Evolutionary conservation across 2,113 vertebrate species (phyloP).

Genomic region (Nycticorax nycticorax): DNA sequence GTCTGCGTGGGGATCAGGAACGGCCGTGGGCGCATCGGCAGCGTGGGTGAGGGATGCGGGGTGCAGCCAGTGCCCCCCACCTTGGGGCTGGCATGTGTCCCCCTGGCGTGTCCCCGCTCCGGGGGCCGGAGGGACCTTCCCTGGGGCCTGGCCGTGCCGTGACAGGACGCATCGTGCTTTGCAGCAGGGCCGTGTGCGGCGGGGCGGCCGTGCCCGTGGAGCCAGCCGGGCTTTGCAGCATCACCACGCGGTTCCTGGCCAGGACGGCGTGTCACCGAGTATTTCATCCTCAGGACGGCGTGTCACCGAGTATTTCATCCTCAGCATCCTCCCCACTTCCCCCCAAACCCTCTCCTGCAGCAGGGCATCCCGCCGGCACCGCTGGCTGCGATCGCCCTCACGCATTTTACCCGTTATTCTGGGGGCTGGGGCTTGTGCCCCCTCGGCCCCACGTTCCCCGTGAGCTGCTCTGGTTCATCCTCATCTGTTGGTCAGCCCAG

Average conservation of each 20-base stretch:
- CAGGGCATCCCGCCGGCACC: fast-evolving
- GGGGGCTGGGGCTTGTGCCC: fast-evolving
- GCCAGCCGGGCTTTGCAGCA: neutral
- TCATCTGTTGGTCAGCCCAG: neutral
- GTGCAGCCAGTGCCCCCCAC: neutral
- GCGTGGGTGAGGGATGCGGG: neutral
- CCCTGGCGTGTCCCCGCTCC: fast-evolving
- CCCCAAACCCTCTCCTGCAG: neutral
- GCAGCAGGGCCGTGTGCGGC: neutral
- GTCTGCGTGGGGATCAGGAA: fast-evolving
- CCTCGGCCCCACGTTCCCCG: fast-evolving
- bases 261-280: fast-evolving
- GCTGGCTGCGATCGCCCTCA: fast-evolving
- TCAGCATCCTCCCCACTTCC: fast-evolving
- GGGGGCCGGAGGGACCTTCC: neutral
- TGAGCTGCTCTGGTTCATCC: fast-evolving
- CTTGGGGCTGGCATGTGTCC: fast-evolving
- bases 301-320: neutral
- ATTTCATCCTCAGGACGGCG: fast-evolving
- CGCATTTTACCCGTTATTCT: fast-evolving
- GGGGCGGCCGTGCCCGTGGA: fast-evolving
- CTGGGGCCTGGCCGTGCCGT: neutral
- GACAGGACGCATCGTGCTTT: neutral
- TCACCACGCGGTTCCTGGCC: neutral
- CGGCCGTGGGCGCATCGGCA: fast-evolving